phyloP scores from a whole-genome alignment of 2,888 invertebrate genomes.

The Aphodius granarius region DNA sequence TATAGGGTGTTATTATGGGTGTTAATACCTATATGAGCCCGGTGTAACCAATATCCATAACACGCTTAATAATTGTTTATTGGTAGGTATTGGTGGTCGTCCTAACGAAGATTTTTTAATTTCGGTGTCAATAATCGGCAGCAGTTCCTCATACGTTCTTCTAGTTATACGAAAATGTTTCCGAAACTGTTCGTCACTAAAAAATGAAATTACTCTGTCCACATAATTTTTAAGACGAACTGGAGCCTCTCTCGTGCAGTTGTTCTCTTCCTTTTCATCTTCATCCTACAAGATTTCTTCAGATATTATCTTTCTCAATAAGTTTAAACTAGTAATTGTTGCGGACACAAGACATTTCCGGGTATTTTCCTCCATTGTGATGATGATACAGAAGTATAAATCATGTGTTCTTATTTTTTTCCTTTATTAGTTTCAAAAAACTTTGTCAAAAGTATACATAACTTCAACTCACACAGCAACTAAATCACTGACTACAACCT shows the following conservation, averaged over 20 bases:
- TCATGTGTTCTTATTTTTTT: neutral
- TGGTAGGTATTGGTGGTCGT: neutral
- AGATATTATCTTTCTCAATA: neutral
- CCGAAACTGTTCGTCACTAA: neutral
- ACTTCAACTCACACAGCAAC: neutral
- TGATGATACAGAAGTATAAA: neutral
- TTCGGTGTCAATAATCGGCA: neutral
- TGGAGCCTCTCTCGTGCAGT: neutral
- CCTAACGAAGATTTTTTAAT: neutral
- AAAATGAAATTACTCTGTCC: neutral
- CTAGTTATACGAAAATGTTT: neutral
- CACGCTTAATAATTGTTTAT: conserved; percentile 3
- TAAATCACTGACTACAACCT: too few relatives aligned
- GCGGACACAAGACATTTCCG: neutral
- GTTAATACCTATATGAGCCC: conserved; percentile 10
- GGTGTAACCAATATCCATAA: conserved; percentile 8
- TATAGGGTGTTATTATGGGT: neutral
- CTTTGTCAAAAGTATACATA: neutral
- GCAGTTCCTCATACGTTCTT: neutral
- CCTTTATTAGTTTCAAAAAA: neutral
- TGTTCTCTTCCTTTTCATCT: neutral
- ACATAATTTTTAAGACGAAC: neutral
- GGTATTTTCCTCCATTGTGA: neutral
- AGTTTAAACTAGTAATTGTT: neutral
- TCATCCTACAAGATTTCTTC: neutral